These are phyloP conservation scores for Apodemus agrarius DNA, from an alignment of 2,797 vertebrate genomes.

Conservation along the genomic window DNA sequence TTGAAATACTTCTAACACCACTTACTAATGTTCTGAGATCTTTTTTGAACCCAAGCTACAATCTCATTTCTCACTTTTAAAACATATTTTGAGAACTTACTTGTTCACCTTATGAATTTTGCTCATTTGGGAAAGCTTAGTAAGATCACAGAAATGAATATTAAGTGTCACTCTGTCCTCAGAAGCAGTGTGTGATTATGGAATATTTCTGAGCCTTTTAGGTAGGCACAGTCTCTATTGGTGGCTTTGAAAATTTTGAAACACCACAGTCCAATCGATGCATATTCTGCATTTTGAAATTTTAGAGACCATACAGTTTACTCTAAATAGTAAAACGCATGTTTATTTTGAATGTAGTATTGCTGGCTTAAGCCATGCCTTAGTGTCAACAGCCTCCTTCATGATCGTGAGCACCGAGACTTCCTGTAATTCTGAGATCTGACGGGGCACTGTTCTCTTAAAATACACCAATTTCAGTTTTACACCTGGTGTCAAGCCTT, in stretches of 20 bases:
- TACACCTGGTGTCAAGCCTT: conserved; percentile 24
- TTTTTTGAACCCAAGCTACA: conserved; percentile 26
- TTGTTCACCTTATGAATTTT: neutral
- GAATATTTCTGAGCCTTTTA: neutral
- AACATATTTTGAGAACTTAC: neutral
- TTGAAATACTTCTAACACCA: neutral
- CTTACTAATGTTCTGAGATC: neutral
- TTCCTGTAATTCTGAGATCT: neutral
- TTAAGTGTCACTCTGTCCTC: neutral
- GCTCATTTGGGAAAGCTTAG: neutral
- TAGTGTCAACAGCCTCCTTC: neutral
- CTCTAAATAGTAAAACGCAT: conserved; percentile 8
- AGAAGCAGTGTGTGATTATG: neutral
- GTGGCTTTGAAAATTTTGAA: conserved; percentile 46
- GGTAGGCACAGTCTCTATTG: neutral
- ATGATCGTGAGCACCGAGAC: neutral
- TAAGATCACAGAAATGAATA: neutral
- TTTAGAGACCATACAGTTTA: conserved; percentile 20
- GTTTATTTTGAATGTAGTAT: neutral
- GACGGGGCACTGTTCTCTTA: neutral
- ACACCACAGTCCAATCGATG: neutral
- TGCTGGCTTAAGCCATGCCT: neutral
- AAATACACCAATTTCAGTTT: neutral
- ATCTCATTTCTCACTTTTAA: neutral
- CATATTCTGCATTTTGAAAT: neutral